Percentiles rank a stretch among this genome's conserved stretches.
Evolutionary conservation across 2,113 vertebrate genomes (phyloP).

Genomic region (Strix uralensis): DNA sequence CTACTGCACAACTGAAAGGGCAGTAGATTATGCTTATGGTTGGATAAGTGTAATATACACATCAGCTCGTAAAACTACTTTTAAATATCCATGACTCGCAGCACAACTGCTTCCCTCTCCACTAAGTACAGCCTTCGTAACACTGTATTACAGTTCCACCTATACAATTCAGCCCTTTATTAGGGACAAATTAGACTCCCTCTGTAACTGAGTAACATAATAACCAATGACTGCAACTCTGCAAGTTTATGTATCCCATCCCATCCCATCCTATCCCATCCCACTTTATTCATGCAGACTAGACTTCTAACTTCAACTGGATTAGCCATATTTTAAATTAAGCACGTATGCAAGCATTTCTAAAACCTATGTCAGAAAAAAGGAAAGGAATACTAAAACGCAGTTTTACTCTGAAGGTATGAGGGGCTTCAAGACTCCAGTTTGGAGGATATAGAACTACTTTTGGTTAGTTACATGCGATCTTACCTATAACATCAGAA

Average conservation of each 20-base stretch:
- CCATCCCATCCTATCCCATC: background rate
- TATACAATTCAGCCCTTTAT: background rate
- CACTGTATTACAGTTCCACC: background rate
- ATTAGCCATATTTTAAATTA: background rate
- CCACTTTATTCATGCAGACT: background rate
- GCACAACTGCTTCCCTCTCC: background rate
- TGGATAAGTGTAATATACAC: background rate
- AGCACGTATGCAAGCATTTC: fast-evolving
- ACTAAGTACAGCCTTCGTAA: background rate
- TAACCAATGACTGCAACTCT: background rate
- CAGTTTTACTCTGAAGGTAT: background rate
- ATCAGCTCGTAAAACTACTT: background rate
- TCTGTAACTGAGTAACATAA: background rate
- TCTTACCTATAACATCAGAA: fast-evolving
- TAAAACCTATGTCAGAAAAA: background rate
- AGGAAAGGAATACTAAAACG: background rate
- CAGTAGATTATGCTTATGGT: background rate
- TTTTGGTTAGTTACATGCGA: fast-evolving
- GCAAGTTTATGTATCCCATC: background rate
- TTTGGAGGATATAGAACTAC: fast-evolving
- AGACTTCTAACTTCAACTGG: background rate
- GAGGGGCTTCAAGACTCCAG: background rate
- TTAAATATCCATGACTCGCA: background rate
- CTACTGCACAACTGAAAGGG: background rate
- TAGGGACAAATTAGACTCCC: background rate